Conservation (phyloP, 2,888 invertebrate species). For the Caenorhabditis sp. region DNA sequence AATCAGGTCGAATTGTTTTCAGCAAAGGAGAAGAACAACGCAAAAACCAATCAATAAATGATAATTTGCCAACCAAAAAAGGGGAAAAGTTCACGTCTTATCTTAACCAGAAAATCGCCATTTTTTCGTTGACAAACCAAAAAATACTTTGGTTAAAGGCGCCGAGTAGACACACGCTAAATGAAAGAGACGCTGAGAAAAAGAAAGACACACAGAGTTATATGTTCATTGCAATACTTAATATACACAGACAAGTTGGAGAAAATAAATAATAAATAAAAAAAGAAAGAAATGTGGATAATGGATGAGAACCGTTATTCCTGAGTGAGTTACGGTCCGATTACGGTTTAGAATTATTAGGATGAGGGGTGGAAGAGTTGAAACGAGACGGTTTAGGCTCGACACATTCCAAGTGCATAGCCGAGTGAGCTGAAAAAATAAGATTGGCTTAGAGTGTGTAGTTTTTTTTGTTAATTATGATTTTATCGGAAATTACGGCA, state of each 20-base stretch:
- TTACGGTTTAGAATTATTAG: neutral
- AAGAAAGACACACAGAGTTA: too few relatives aligned
- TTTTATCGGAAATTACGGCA: too few relatives aligned
- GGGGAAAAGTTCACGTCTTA: neutral
- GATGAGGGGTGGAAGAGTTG: too few relatives aligned
- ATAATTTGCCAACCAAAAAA: conserved; percentile 1
- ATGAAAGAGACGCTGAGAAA: neutral
- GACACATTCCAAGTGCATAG: conserved; percentile 35
- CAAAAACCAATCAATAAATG: neutral
- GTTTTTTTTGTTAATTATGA: too few relatives aligned
- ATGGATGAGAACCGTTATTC: neutral
- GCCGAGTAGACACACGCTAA: neutral
- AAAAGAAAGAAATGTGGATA: neutral
- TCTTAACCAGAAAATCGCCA: neutral
- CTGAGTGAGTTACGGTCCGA: conserved; percentile 1
- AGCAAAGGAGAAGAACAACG: neutral
- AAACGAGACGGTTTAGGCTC: too few relatives aligned
- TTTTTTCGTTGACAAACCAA: neutral
- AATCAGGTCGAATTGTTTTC: neutral
- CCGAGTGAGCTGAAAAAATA: conserved; percentile 31
- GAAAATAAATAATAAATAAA: too few relatives aligned
- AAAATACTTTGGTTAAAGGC: neutral
- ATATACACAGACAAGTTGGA: neutral
- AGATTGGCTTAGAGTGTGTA: too few relatives aligned
- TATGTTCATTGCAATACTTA: too few relatives aligned